These are phyloP conservation scores for Sterna hirundo DNA, from an alignment of 2,113 vertebrate genomes.

Conservation along the genomic window DNA sequence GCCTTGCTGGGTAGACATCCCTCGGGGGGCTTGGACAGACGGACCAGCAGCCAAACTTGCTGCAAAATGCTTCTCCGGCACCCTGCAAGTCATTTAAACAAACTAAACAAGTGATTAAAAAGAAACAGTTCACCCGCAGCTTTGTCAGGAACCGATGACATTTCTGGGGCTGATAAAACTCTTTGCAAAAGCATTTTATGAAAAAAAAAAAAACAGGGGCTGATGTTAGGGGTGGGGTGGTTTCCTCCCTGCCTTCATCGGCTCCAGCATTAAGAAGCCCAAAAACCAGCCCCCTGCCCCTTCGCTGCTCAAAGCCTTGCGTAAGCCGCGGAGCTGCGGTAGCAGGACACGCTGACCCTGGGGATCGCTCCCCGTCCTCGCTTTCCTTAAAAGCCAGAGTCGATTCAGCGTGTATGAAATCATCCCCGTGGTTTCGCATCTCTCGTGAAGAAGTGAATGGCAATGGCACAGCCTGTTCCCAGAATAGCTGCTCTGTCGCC, in stretches of 20 bases:
- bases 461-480: constrained; percentile 29
- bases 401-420: constrained; percentile 8
- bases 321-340: not conserved
- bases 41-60: not conserved
- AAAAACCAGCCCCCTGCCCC: not conserved
- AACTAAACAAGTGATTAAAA: not conserved
- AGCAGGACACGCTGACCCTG: not conserved
- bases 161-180: not conserved
- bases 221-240: not conserved
- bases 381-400: not conserved
- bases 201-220: not conserved
- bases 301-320: not conserved
- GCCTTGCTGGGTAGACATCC: not conserved
- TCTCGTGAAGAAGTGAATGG: not conserved
- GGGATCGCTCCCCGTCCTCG: not conserved
- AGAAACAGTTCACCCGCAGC: not conserved
- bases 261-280: not conserved
- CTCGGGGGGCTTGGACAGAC: fast-evolving
- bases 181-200: not conserved
- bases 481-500: not conserved
- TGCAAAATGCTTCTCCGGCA: not conserved
- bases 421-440: not conserved
- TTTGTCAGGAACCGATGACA: not conserved
- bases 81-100: not conserved
- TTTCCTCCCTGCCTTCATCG: not conserved